Evolutionary conservation across 1,140 invertebrate genomes (phyloP), one percentile per base, ranked within the genome.

Genomic region (Frieseomelitta varia): DNA sequence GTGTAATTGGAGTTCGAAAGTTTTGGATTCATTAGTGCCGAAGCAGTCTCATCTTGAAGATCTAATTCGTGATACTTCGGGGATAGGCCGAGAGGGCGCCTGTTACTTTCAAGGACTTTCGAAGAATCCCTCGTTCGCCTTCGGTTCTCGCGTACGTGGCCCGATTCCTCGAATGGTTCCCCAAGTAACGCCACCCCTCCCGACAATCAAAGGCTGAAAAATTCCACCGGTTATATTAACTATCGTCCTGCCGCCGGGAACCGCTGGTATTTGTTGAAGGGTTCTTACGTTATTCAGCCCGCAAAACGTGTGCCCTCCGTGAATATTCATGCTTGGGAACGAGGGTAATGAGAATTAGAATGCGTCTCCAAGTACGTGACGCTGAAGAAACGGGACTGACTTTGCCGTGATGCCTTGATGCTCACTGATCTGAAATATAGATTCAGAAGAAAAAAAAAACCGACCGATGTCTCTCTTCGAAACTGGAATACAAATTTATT

Each of bases 11-110:
- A 92, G 87, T 93, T 91, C 87, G 84, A 91, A 93, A 93, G 92
- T 92, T 90, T 61, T 88, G 90, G 90, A 92, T 91, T 93, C 92
- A 92, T 93, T 92, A 92, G 89, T 85, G 87, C 81, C 87, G 87
- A 87, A 90, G 90, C 88, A 80, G 90, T 88, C 91, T 88, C 90
- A 91, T 93, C 92, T 87, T 79, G 87, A 58, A 91, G 87, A 91
- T 92, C 91, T 92, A 92, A 92, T 92, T 91, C 90, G 78, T 86
- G 82, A 87, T 81, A 85, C 87, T 88, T 85, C 47, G 84, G 65
- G 85, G 81, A 87, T 83, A 74, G 85, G 85, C 87, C 80, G 86
- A 86, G 88, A 90, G 87, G 85, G 84, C 87, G 87, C 88, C 89
- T 85, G 88, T 90, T 90, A 90, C 88, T 91, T 87, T 89, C 89